A percentile compares a stretch with the other conserved stretches of the same genome.
phyloP scores from a whole-genome alignment of 2,888 invertebrate species.

The Halocaridina rubra region DNA sequence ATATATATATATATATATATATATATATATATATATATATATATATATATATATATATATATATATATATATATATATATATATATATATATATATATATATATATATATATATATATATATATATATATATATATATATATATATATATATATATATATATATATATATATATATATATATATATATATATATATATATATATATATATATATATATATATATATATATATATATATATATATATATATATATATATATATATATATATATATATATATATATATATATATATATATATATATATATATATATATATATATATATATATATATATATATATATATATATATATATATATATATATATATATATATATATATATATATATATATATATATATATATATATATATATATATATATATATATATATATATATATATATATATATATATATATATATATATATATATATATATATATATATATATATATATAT shows the following conservation, averaged over 20 bases:
- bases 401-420: background rate
- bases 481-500: background rate
- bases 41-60: background rate
- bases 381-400: background rate
- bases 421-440: background rate
- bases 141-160: background rate
- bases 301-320: background rate
- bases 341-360: background rate
- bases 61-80: background rate
- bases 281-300: background rate
- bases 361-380: background rate
- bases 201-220: background rate
- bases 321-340: background rate
- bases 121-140: background rate
- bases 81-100: background rate
- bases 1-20: background rate
- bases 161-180: background rate
- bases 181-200: background rate
- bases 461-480: background rate
- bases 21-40: background rate
- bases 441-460: background rate
- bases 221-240: background rate
- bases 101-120: background rate
- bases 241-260: background rate
- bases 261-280: background rate